Percentiles rank a stretch among this genome's conserved stretches.
These are phyloP conservation scores for Phyllotreta cruciferae DNA, from an alignment of 2,888 invertebrate genomes.

Conservation along the genomic window DNA sequence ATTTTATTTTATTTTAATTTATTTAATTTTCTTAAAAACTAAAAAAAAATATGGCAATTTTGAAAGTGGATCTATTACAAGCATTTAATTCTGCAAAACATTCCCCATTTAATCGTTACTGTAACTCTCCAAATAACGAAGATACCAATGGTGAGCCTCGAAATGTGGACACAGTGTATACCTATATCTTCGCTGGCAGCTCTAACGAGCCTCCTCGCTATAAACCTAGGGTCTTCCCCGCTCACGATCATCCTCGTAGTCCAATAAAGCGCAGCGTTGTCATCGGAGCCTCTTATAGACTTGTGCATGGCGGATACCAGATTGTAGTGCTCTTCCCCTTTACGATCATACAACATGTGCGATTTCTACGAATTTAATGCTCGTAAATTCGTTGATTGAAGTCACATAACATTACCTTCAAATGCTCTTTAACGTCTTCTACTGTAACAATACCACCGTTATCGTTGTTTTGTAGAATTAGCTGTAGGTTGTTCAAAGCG, in stretches of 20 bases:
- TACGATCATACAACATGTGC: constrained; percentile 78
- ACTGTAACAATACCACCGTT: constrained; percentile 64
- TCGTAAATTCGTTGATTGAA: constrained; percentile 1
- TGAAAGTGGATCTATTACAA: too few relatives aligned
- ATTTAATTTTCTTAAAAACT: too few relatives aligned
- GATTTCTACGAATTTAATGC: constrained; percentile 64
- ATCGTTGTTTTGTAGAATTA: constrained; percentile 68
- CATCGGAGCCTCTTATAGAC: constrained; percentile 80
- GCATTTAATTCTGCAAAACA: too few relatives aligned
- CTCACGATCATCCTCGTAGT: constrained; percentile 78
- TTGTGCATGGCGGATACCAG: constrained; percentile 84
- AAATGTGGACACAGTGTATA: too few relatives aligned
- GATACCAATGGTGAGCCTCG: too few relatives aligned
- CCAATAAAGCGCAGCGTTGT: constrained; percentile 84
- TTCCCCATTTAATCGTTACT: too few relatives aligned
- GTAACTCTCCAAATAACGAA: too few relatives aligned
- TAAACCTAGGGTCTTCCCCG: constrained; percentile 81
- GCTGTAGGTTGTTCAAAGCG: constrained; percentile 77
- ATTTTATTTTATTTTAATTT: too few relatives aligned
- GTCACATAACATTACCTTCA: constrained; percentile 64
- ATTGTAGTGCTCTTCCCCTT: constrained; percentile 86
- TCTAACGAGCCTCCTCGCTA: constrained; percentile 77
- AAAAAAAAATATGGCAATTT: too few relatives aligned
- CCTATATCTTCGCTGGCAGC: constrained; percentile 83
- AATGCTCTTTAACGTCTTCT: constrained; percentile 74